Evolutionary conservation across 2,888 invertebrate genomes (phyloP), one percentile per base, ranked within the genome.

Genomic region (Clepsis dumicolana): DNA sequence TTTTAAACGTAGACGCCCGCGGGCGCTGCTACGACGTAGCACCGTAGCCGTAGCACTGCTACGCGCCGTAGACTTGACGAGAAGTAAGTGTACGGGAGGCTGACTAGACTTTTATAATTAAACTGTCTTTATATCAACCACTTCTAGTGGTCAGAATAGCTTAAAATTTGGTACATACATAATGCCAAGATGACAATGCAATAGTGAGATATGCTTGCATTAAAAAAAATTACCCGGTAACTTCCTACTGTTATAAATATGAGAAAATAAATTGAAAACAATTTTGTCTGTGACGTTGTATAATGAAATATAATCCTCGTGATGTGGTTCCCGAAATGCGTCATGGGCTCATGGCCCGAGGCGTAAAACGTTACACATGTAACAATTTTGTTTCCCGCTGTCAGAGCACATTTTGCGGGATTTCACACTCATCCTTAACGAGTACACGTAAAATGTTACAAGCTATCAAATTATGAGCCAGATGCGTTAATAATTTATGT

Each of bases 1-100:
- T 87, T 89, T 88, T 85, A 84, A 83, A 77, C 85, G 87, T 85
- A 89, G 87, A 84, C 86, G 81, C 82, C 82, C 84, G 84, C 81
- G 75, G 85, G 87, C 86, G 86, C 79, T 85, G 78, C 89, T 88
- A 86, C 88, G 85, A 77, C 85, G 87, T 85, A 86, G 82, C 70
- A 70, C 78, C 85, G 85, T 83, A 84, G 87, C 84, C 85, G 85
- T 83, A 84, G 87, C 84, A 77, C 71, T 67, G 78, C 84, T 86
- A 85, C 87, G 85, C 62, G 85, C 63, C 79, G 86, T 86, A 82
- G 79, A 70, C 76, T 72, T 67, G 73, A 72, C 73, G 75, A 74
- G 70, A 24, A 21, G 52, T 61, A 53, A 44, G 29, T 29, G n/a
- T 38, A 48, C 52, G 7, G 27, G 21, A 18, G 29, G 32, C 27